These are phyloP conservation scores for Natrix natrix DNA, from an alignment of 2,797 vertebrate genomes.

Conservation along the genomic window DNA sequence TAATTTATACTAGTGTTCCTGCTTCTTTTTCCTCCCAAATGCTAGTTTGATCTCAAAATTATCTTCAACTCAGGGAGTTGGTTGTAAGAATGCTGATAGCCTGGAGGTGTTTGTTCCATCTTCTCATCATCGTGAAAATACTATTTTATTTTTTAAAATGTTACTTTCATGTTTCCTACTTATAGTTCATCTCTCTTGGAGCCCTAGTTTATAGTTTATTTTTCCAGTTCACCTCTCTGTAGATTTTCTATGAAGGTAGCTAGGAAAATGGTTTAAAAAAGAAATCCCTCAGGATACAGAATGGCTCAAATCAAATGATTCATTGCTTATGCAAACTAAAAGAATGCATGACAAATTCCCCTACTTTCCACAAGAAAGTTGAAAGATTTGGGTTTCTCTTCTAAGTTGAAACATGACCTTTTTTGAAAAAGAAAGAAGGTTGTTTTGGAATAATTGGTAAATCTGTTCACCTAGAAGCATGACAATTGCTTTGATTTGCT, in stretches of 20 bases:
- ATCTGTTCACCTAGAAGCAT: neutral
- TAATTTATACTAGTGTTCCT: conserved; percentile 6
- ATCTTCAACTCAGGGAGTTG: neutral
- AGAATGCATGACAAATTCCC: conserved; percentile 17
- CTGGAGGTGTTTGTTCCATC: conserved; percentile 16
- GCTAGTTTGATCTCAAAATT: conserved; percentile 22
- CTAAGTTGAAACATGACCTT: neutral
- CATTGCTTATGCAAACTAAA: conserved; percentile 5
- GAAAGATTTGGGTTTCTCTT: neutral
- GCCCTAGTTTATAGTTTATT: conserved; percentile 37
- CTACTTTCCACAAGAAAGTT: neutral
- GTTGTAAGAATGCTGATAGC: conserved; percentile 7
- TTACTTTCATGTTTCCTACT: conserved; percentile 43
- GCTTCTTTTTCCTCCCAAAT: neutral
- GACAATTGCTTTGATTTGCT: neutral
- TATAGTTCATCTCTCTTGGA: conserved; percentile 35
- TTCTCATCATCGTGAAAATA: conserved; percentile 4
- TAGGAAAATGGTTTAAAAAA: conserved; percentile 32
- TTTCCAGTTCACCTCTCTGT: conserved; percentile 36
- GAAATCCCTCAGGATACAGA: conserved; percentile 38
- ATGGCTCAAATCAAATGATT: conserved; percentile 24
- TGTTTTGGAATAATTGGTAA: neutral
- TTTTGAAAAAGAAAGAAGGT: neutral
- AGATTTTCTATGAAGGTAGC: conserved; percentile 38
- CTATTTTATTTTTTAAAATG: conserved; percentile 31